Evolutionary conservation across 2,888 invertebrate genomes (phyloP), one percentile per base, ranked within the genome.

Genomic region (Trimorus sp.): DNA sequence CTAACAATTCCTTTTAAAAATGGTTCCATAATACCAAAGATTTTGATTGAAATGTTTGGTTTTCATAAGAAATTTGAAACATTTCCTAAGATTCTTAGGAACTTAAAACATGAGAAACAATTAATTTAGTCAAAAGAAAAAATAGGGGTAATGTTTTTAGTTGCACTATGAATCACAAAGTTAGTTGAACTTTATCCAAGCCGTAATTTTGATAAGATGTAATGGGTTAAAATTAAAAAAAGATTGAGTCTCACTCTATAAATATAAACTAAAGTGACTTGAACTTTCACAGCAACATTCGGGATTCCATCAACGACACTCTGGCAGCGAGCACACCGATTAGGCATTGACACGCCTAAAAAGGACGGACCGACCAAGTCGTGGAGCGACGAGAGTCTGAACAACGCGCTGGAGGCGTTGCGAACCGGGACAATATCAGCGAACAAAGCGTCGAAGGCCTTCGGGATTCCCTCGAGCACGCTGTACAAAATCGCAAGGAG

Each of bases 281-380:
- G 26, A 3, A 26, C 26, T 26, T 26, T 26, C 69, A 95, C 96
- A 86, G 95, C 97, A 54, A 95, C 95, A 26, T 97, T 95, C 92
- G 97, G 97, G 85, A 97, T 97, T 89, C 97, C 97, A 68, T 97
- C 97, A 71, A 97, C 97, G 65, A 97, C 97, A 12, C 93, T 97
- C 48, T 97, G 97, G 97, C 97, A 97, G 92, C 94, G 97, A 85
- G 97, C 97, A 42, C 97, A 97, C 92, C 94, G 97, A 71, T 93
- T 97, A 89, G 97, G 97, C 85, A 97, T 97, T 91, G 97, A 97
- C 92, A 97, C 97, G 82, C 97, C 97, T 78, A 97, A 97, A 93
- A 97, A 97, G 92, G 97, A 97, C 90, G 97, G 96, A 53, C 95
- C 95, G 11, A 95, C 96, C 68, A 97, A 97, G 92, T 96, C 96